phyloP scores from a whole-genome alignment of 2,113 vertebrate genomes.

The Burhinus oedicnemus region DNA sequence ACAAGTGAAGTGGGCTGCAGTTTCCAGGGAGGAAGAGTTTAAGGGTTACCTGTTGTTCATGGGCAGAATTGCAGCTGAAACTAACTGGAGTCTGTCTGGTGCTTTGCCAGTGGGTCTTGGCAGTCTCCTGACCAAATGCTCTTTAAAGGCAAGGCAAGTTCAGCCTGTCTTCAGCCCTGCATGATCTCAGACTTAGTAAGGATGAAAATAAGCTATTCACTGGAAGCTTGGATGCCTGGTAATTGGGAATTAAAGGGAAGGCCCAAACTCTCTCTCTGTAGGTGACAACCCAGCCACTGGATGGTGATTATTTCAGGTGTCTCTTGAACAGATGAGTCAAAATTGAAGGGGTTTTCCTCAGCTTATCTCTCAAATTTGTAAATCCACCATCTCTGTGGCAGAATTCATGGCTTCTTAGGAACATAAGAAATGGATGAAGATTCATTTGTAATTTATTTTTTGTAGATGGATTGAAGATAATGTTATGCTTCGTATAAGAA shows the following conservation, averaged over 20 bases:
- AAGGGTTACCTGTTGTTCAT: background rate
- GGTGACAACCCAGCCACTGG: background rate
- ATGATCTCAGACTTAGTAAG: background rate
- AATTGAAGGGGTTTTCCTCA: background rate
- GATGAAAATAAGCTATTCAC: background rate
- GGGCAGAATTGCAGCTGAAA: background rate
- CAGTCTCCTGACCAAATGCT: too few species aligned
- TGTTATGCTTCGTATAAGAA: background rate
- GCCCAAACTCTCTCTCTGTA: background rate
- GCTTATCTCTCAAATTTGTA: background rate
- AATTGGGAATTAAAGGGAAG: background rate
- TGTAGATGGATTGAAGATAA: background rate
- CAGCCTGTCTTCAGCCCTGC: background rate
- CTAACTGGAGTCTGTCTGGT: rapidly evolving
- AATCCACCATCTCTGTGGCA: background rate
- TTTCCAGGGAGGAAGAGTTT: background rate
- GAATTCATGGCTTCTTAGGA: background rate
- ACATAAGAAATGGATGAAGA: background rate
- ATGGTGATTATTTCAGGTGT: background rate
- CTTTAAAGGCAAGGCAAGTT: background rate
- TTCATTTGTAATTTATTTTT: background rate
- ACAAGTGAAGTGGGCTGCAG: background rate
- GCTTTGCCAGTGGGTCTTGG: background rate
- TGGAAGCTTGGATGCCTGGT: background rate
- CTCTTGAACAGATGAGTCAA: background rate